Base-by-base conservation (phyloP, 1,140 invertebrate genomes). In the Cotesia chilonis region DNA sequence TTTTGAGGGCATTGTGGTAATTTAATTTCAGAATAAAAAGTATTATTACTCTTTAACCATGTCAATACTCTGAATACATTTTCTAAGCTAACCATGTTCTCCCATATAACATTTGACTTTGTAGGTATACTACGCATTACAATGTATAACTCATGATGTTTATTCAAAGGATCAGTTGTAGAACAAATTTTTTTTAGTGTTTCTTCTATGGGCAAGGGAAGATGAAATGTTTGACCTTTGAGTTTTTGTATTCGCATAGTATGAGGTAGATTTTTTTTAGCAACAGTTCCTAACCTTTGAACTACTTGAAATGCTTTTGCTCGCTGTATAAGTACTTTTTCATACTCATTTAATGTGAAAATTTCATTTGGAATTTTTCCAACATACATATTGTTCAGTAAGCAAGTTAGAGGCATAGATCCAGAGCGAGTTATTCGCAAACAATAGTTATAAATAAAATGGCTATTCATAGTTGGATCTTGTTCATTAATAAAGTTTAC, bases 151-250 rank as follows among this genome's bases (percentile, higher is more conserved):
- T 14, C 14, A 57, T 61, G 71, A 51, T 75, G 66, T 10, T 60
- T 72, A 78, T 78, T 76, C 9, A 82, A 71, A 6, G 77, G 68
- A 59, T 65, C 74, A 0, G 38, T 72, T 12, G 72, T 12, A 14
- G 74, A 59, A 73, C 75, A 78, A 65, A 76, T 75, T 71, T 79
- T 82, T 74, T 77, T 76, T 36, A 76, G 71, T 10, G 79, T 82
- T 72, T 80, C 70, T 74, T 81, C 75, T n/a, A 81, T 65, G 4
- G 79, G 77, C 66, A 83, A 76, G 4, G 80, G 81, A 14, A 83
- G 75, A 79, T 83, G 79, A 75, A 83, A 72, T 7, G 70, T 37
- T 65, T 38, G 61, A 6, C 70, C 61, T 55, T 37, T 60, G 9
- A 69, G 9, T 60, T 69, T 38, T 17, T 38, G 10, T 7, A 14